Evolutionary conservation across 2,797 vertebrate genomes (phyloP).

Genomic region (Labeo calbasu): DNA sequence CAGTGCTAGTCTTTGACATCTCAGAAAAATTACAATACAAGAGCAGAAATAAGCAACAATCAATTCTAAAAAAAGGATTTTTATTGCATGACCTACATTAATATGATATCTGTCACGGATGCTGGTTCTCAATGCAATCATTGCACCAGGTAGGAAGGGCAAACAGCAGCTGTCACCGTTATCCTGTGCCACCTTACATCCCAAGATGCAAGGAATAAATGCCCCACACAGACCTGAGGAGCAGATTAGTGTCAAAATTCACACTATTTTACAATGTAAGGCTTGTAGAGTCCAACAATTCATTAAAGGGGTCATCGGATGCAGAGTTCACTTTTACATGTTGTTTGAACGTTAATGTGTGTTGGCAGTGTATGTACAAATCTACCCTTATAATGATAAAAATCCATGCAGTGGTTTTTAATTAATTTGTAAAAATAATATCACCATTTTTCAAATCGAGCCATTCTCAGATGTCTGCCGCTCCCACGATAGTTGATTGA

Average conservation of each 20-base stretch:
- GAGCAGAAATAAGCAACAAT: background rate
- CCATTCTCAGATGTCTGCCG: no score
- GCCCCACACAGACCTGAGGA: conserved; percentile 77
- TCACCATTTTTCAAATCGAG: no score
- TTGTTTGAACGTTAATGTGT: no score
- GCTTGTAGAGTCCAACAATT: background rate
- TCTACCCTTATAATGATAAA: no score
- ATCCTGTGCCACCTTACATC: conserved; percentile 78
- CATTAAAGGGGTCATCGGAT: background rate
- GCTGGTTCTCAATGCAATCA: conserved; percentile 79
- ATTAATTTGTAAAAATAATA: no score
- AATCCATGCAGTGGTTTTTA: no score
- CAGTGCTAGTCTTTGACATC: background rate
- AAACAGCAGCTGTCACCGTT: conserved; percentile 79
- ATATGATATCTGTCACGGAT: conserved; percentile 77
- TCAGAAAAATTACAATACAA: background rate
- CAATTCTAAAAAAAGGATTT: background rate
- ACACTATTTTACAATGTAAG: background rate
- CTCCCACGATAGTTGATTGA: no score
- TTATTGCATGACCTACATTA: conserved; percentile 66
- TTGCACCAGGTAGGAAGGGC: conserved; percentile 77
- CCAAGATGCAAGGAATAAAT: conserved; percentile 80
- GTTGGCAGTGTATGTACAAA: no score
- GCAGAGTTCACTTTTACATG: no score
- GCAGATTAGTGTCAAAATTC: conserved; percentile 13